Base-by-base conservation (phyloP, 2,888 invertebrate species). In the Agrotis puta region DNA sequence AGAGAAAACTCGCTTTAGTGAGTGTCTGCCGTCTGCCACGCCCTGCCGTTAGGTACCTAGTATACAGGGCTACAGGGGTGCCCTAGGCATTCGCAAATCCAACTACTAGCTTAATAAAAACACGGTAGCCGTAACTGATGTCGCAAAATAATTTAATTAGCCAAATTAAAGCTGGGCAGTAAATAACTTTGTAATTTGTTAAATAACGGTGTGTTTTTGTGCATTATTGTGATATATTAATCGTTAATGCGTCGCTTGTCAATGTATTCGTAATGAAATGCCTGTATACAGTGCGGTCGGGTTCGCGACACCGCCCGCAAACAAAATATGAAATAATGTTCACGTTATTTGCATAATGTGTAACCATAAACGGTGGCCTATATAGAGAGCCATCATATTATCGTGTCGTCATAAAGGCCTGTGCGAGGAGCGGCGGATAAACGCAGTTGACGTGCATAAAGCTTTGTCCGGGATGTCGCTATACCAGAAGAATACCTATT, bases 181-280 rank as follows among this genome's bases (percentile, higher is more conserved):
- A 72, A 86, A 86, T 85, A 80, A 85, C 77, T 81, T 82, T 72
- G 79, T 87, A 86, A 88, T 87, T 86, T 84, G 84, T 85, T 83
- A 72, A 89, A 85, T 78, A 87, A 82, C 76, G 83, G 79, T 82
- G 81, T 88, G 87, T 88, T 90, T 91, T 89, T 88, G 85, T 87
- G 81, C 86, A 88, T 89, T 89, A 92, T 88, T 89, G 86, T 87
- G 86, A 89, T 88, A 87, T 87, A 90, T 92, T 91, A 90, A 92
- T 90, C 89, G 87, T 87, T 87, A 90, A 90, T 89, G 89, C 89
- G 88, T 88, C 88, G 89, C 86, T 87, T 91, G 92, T 92, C 93
- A 92, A 93, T 93, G 89, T 90, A 86, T 89, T 88, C 82, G 88
- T 91, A 92, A 92, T 92, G 88, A 90, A 91, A 91, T 87, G 88